A percentile compares a stretch with the other conserved stretches of the same genome.
Evolutionary conservation across 2,113 vertebrate species (phyloP).

Genomic region (Nibea coibor): DNA sequence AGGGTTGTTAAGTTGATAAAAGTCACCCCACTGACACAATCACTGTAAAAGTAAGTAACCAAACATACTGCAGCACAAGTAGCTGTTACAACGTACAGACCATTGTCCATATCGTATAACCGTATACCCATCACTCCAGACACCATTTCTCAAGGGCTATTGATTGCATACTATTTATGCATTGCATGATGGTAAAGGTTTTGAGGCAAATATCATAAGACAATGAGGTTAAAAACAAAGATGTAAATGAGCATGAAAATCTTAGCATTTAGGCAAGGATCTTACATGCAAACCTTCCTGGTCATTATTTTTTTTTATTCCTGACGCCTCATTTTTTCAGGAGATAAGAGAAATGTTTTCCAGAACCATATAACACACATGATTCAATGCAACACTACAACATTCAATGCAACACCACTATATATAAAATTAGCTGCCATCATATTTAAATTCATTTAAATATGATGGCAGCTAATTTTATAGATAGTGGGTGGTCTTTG

Average conservation of each 20-base stretch:
- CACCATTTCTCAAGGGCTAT: neutral
- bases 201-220: neutral
- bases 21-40: neutral
- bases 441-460: neutral
- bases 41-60: neutral
- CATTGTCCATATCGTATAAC: neutral
- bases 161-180: neutral
- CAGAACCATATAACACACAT: neutral
- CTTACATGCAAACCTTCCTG: neutral
- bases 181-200: neutral
- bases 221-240: neutral
- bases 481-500: neutral
- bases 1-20: neutral
- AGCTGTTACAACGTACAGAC: neutral
- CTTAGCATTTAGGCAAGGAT: neutral
- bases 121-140: neutral
- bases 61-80: neutral
- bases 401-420: neutral
- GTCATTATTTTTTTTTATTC: neutral
- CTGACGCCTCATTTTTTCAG: neutral
- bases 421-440: too few species aligned
- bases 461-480: neutral
- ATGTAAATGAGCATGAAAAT: conserved; percentile 3
- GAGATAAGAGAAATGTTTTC: neutral
- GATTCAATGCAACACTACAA: neutral